Conservation (phyloP, 2,113 vertebrate genomes). For the Sapayoa aenigma region DNA sequence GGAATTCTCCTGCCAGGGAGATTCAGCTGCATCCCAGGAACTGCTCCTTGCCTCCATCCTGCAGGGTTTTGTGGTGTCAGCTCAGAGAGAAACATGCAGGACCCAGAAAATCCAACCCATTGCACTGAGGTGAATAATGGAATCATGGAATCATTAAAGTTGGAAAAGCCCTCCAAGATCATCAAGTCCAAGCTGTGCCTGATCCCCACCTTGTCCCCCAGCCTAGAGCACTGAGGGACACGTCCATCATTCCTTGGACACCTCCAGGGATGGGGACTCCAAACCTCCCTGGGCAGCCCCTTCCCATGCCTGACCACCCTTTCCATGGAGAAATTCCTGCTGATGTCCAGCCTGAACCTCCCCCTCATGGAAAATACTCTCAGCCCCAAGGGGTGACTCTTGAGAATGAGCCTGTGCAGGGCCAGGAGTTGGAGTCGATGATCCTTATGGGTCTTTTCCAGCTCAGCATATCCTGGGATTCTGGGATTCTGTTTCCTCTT, state of each 20-base stretch:
- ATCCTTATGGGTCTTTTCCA: too few relatives aligned
- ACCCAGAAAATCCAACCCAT: background rate
- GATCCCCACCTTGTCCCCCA: background rate
- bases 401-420: background rate
- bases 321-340: background rate
- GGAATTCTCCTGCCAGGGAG: background rate
- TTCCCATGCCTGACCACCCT: fast-evolving
- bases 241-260: fast-evolving
- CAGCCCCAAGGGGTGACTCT: background rate
- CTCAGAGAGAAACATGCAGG: background rate
- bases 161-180: background rate
- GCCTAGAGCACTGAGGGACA: background rate
- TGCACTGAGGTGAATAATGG: background rate
- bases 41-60: background rate
- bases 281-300: background rate
- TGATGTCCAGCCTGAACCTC: fast-evolving
- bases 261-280: background rate
- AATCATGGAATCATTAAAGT: background rate
- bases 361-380: background rate
- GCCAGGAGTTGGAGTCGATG: too few relatives aligned
- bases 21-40: background rate
- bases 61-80: background rate
- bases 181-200: fast-evolving
- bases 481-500: background rate
- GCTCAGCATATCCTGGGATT: too few relatives aligned